phyloP scores from a whole-genome alignment of 2,113 vertebrate species.

The Seriola aureovittata region DNA sequence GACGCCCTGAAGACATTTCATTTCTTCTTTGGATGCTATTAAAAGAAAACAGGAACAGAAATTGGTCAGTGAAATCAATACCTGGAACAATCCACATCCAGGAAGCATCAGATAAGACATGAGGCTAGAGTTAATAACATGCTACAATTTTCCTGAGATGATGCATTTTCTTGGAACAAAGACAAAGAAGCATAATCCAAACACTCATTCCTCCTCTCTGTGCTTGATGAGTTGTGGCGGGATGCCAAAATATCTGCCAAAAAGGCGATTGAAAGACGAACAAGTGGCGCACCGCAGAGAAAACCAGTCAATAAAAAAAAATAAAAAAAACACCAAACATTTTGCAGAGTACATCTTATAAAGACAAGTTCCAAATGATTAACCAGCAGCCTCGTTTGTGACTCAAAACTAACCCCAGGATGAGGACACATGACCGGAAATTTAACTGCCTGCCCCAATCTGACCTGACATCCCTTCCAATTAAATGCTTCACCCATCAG shows the following conservation, averaged over 20 bases:
- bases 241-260: background rate
- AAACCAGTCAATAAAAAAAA: constrained; percentile 20
- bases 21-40: constrained; percentile 78
- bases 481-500: constrained; percentile 61
- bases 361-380: constrained; percentile 28
- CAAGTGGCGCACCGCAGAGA: background rate
- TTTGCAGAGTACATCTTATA: too few relatives aligned
- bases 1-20: constrained; percentile 36
- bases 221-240: background rate
- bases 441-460: constrained; percentile 30
- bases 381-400: constrained; percentile 39
- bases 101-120: constrained; percentile 9
- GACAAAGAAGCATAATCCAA: background rate
- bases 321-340: background rate
- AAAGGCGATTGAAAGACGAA: constrained; percentile 5
- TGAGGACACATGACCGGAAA: constrained; percentile 39
- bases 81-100: background rate
- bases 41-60: constrained; percentile 45
- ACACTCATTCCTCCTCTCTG: background rate
- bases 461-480: constrained; percentile 52
- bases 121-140: background rate
- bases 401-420: constrained; percentile 15
- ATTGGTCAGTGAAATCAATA: constrained; percentile 31
- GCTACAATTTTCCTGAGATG: background rate
- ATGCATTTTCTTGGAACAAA: background rate